phyloP scores from a whole-genome alignment of 2,113 vertebrate genomes.

The Siniperca knerii region DNA sequence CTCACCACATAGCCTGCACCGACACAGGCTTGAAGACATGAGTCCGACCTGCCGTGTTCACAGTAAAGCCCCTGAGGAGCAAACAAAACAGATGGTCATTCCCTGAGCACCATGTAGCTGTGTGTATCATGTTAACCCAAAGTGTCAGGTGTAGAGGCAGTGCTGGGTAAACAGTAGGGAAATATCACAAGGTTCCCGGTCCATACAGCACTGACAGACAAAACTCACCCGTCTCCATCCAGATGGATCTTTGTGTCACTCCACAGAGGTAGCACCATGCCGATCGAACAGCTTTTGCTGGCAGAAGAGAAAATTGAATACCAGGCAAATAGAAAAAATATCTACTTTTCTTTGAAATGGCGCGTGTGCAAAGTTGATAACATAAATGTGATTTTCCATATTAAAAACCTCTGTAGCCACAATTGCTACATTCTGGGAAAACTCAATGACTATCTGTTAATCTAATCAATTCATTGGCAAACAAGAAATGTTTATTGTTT shows the following conservation, averaged over 20 bases:
- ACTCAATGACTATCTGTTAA: not conserved
- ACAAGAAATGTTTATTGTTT: not conserved
- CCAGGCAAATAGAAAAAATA: not conserved
- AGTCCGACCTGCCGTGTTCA: constrained; percentile 93
- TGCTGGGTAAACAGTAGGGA: not conserved
- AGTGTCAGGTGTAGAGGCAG: constrained; percentile 3
- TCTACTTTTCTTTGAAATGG: not conserved
- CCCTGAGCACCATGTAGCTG: not conserved
- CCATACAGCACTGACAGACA: constrained; percentile 3
- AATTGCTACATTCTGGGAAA: not conserved
- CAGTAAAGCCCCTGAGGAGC: constrained; percentile 91
- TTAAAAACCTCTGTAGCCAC: not conserved
- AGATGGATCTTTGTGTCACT: constrained; percentile 98
- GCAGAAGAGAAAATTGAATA: not conserved
- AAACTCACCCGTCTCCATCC: constrained; percentile 95
- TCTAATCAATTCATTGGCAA: not conserved
- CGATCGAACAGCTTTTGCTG: constrained; percentile 94
- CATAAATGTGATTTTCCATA: not conserved
- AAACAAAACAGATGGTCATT: constrained; percentile 53
- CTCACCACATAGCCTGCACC: constrained; percentile 99
- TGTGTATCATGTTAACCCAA: constrained; percentile 11
- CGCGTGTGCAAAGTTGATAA: not conserved
- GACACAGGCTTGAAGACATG: constrained; percentile 98
- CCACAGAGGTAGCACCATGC: constrained; percentile 98
- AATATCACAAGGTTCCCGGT: not conserved